These are phyloP conservation scores for Gallinago jamesoni DNA, from an alignment of 2,113 vertebrate genomes.

Conservation along the genomic window DNA sequence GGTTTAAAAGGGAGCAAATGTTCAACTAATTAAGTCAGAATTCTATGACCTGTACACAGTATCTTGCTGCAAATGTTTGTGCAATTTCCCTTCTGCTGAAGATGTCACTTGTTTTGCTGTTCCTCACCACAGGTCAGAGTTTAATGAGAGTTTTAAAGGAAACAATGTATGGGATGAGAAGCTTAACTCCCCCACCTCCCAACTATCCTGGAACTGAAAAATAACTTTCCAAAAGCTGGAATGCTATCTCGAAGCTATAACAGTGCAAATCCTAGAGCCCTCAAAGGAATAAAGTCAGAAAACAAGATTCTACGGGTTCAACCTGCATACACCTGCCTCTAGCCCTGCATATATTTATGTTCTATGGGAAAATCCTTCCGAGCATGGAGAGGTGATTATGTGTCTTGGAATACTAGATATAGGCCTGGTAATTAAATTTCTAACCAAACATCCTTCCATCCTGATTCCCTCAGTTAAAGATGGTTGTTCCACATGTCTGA, in stretches of 20 bases:
- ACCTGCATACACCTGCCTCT: not conserved
- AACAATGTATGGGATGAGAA: not conserved
- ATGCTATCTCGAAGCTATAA: not conserved
- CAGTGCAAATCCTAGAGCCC: not conserved
- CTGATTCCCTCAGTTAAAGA: not conserved
- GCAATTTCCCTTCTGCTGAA: not conserved
- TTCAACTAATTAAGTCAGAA: not conserved
- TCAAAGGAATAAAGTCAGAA: not conserved
- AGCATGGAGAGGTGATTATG: not conserved
- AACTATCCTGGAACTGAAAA: not conserved
- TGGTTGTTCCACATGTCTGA: not conserved
- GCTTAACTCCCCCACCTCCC: rapidly evolving
- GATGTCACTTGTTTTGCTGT: not conserved
- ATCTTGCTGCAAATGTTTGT: not conserved
- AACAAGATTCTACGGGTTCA: not conserved
- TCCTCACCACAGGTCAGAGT: not conserved
- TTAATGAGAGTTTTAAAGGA: not conserved
- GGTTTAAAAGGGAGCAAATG: not conserved
- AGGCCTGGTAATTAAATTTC: not conserved
- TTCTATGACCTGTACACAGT: rapidly evolving
- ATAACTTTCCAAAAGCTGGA: not conserved
- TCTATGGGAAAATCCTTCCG: constrained; percentile 15
- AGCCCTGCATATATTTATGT: not conserved
- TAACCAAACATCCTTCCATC: not conserved
- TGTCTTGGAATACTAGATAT: not conserved